Evolutionary conservation across 2,888 invertebrate species (phyloP).

Genomic region (Lasioglossum villosulum): DNA sequence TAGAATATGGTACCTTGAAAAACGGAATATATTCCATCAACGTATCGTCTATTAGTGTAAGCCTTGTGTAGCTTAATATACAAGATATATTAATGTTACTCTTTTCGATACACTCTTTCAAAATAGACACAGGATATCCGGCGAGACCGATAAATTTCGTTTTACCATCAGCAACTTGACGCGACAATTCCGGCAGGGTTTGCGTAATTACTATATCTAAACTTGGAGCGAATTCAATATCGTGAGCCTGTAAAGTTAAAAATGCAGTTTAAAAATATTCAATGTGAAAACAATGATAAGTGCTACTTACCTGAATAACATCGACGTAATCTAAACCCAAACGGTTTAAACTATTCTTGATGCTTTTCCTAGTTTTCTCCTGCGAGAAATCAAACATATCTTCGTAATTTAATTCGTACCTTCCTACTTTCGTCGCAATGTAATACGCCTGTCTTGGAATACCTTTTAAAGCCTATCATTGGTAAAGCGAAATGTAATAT

Average conservation of each 20-base stretch:
- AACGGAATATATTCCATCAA: constrained; percentile 90
- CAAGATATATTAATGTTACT: constrained; percentile 88
- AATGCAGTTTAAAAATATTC: not conserved
- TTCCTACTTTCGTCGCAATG: constrained; percentile 96
- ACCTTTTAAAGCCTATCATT: constrained; percentile 88
- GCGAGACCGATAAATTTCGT: constrained; percentile 94
- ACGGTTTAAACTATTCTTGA: constrained; percentile 90
- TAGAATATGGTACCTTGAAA: constrained; percentile 88
- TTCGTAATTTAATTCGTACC: constrained; percentile 90
- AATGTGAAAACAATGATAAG: not conserved
- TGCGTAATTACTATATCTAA: constrained; percentile 92
- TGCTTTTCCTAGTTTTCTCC: constrained; percentile 90
- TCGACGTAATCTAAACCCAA: constrained; percentile 94
- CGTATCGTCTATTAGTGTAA: constrained; percentile 92
- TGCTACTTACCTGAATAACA: constrained; percentile 91
- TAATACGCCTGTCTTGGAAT: constrained; percentile 94
- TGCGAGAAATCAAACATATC: constrained; percentile 95
- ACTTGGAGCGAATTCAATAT: constrained; percentile 93
- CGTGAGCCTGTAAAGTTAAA: constrained; percentile 90
- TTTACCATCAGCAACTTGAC: constrained; percentile 90
- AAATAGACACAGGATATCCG: constrained; percentile 91
- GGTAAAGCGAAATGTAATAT: constrained; percentile 1
- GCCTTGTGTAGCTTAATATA: constrained; percentile 92
- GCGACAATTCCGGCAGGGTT: constrained; percentile 93
- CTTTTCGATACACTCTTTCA: constrained; percentile 90